phyloP scores from a whole-genome alignment of 2,797 vertebrate species.

The Coluber constrictor region DNA sequence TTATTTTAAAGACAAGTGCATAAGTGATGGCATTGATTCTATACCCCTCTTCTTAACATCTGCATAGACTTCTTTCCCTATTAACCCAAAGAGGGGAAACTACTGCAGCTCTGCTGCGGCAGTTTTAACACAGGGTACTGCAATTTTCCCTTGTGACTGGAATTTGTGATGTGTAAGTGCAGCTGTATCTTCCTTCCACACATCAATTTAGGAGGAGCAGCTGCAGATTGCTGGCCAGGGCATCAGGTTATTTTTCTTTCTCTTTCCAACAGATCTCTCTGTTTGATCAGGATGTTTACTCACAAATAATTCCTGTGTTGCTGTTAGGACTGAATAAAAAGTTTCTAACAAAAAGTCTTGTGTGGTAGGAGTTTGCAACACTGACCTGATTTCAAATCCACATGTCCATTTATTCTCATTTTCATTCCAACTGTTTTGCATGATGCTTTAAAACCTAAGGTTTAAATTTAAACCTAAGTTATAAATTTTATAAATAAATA shows the following conservation, averaged over 20 bases:
- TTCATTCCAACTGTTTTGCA: background rate
- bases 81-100: background rate
- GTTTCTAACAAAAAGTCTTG: background rate
- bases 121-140: slow-evolving; percentile 14
- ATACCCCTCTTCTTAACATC: background rate
- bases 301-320: background rate
- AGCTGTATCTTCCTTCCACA: background rate
- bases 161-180: background rate
- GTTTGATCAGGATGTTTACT: background rate
- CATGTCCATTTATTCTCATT: background rate
- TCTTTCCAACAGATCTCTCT: background rate
- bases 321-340: background rate
- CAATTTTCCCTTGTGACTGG: slow-evolving; percentile 7
- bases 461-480: background rate
- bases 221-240: background rate
- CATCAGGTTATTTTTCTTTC: background rate
- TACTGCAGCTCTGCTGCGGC: background rate
- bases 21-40: background rate
- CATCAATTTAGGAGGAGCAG: background rate
- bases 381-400: background rate
- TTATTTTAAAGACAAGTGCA: background rate
- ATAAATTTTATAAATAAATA: background rate
- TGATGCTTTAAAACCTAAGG: background rate
- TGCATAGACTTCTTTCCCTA: background rate
- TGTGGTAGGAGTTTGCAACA: background rate